phyloP scores from a whole-genome alignment of 2,797 vertebrate genomes.

The Myotis planiceps region DNA sequence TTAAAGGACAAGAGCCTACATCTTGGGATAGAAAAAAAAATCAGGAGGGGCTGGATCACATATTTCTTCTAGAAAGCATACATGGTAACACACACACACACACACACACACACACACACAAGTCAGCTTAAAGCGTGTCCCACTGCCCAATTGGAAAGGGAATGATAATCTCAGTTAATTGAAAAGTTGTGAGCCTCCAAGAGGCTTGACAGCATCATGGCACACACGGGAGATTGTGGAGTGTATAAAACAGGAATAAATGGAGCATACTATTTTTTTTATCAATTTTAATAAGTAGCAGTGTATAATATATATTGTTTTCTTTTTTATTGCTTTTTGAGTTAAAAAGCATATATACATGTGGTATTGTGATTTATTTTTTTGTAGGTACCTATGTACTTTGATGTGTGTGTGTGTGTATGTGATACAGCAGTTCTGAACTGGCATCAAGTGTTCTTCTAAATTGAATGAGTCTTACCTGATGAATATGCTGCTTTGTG shows the following conservation, averaged over 20 bases:
- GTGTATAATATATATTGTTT: not conserved
- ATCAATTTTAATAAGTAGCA: not conserved
- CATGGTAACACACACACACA: no score
- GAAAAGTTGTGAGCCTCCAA: not conserved
- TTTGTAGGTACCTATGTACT: not conserved
- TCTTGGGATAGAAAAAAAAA: not conserved
- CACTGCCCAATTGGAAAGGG: not conserved
- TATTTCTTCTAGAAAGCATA: not conserved
- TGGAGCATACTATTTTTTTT: not conserved
- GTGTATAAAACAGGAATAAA: not conserved
- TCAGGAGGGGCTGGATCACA: not conserved
- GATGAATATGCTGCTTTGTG: not conserved
- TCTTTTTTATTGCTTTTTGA: not conserved
- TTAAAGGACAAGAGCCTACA: not conserved
- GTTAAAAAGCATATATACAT: not conserved
- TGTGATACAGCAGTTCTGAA: not conserved
- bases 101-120: no score
- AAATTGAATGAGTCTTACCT: not conserved
- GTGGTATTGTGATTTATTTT: not conserved
- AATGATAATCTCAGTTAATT: not conserved
- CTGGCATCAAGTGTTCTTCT: not conserved
- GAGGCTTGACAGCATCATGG: not conserved
- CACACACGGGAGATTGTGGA: not conserved
- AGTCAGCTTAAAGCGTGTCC: not conserved
- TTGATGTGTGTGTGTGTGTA: not conserved